These are phyloP conservation scores for Dryocosmus kuriphilus DNA, from an alignment of 2,888 invertebrate genomes.

Conservation along the genomic window DNA sequence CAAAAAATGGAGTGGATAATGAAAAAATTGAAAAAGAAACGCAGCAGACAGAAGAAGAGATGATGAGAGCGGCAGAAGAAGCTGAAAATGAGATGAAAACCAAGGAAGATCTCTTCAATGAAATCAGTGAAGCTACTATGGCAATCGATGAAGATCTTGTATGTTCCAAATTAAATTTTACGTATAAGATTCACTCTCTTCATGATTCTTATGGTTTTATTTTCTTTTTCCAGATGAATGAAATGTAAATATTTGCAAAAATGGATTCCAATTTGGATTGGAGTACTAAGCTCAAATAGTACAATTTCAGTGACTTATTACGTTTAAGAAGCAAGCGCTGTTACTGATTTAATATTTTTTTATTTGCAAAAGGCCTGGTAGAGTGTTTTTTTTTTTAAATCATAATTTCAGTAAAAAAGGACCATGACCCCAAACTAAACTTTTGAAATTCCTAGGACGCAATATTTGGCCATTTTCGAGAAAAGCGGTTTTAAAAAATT, in stretches of 20 bases:
- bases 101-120: conserved; percentile 3
- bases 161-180: not conserved
- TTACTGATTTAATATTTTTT: not conserved
- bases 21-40: not conserved
- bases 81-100: conserved; percentile 12
- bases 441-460: too few species aligned
- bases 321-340: not conserved
- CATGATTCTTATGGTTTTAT: not conserved
- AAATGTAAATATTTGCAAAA: not conserved
- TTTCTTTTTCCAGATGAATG: not conserved
- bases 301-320: not conserved
- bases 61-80: conserved; percentile 22
- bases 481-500: too few species aligned
- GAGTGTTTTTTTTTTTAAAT: too few species aligned
- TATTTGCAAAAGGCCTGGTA: too few species aligned
- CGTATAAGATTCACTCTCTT: not conserved
- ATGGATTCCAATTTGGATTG: not conserved
- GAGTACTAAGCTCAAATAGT: not conserved
- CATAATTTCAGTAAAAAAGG: too few species aligned
- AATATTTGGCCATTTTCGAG: too few species aligned
- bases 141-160: conserved; percentile 19
- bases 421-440: too few species aligned
- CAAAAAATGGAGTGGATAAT: not conserved
- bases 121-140: not conserved
- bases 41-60: not conserved